A percentile compares a stretch with the other conserved stretches of the same genome.
These are phyloP conservation scores for Barnardius zonarius DNA, from an alignment of 2,113 vertebrate species.

Conservation along the genomic window DNA sequence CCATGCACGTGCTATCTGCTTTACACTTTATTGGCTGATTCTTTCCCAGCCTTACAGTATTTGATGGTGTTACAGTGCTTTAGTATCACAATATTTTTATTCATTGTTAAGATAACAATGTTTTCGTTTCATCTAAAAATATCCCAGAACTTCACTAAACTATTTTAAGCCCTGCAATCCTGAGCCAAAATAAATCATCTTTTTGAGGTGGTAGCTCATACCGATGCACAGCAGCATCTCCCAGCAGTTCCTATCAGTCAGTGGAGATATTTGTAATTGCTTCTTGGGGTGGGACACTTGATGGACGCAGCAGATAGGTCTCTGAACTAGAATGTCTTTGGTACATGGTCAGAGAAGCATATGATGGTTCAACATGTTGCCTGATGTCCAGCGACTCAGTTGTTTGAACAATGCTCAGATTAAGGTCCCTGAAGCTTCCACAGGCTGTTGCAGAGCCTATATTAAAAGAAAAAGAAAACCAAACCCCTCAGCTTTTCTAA, in stretches of 20 bases:
- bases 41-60: not conserved
- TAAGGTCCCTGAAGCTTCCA: not conserved
- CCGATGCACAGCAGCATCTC: not conserved
- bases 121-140: conserved; percentile 50
- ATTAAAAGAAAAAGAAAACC: not conserved
- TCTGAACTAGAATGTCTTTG: not conserved
- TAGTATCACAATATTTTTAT: not conserved
- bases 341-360: not conserved
- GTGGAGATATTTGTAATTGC: not conserved
- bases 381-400: not conserved
- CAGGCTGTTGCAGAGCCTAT: not conserved
- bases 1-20: not conserved
- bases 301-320: not conserved
- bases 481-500: not conserved
- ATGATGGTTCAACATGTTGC: not conserved
- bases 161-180: not conserved
- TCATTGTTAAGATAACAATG: conserved; percentile 8
- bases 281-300: not conserved
- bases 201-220: not conserved
- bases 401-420: not conserved
- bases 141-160: not conserved
- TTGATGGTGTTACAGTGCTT: not conserved
- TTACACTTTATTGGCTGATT: not conserved
- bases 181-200: conserved; percentile 11
- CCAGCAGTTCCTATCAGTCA: conserved; percentile 16